Evolutionary conservation across 2,797 vertebrate species (phyloP).

Genomic region (Danionella dracula): DNA sequence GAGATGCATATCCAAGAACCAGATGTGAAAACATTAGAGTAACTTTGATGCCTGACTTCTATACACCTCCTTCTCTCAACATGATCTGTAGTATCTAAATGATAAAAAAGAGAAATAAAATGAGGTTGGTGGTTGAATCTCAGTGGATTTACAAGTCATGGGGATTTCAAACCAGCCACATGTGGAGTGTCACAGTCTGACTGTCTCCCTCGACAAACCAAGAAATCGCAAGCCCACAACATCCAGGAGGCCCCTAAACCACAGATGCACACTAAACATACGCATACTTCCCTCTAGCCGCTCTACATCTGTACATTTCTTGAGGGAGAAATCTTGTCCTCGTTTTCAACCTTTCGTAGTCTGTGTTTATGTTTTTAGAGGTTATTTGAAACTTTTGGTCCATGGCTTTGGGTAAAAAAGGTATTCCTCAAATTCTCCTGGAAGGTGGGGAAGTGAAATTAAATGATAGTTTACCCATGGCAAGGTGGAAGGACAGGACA

Average conservation of each 20-base stretch:
- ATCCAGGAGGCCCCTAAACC: constrained; percentile 25
- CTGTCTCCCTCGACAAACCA: constrained; percentile 44
- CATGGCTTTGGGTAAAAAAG: neutral
- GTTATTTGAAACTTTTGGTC: constrained; percentile 32
- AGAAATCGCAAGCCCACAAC: constrained; percentile 38
- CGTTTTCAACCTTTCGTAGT: constrained; percentile 22
- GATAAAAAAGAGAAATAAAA: neutral
- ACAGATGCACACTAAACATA: constrained; percentile 27
- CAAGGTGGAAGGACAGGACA: constrained; percentile 34
- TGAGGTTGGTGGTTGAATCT: neutral
- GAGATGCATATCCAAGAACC: neutral
- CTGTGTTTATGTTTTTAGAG: constrained; percentile 16
- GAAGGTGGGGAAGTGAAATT: constrained; percentile 30
- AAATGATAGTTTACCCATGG: constrained; percentile 32
- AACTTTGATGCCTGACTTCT: neutral
- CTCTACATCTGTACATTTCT: constrained; percentile 24
- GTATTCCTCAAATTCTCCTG: constrained; percentile 27
- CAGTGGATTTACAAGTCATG: constrained; percentile 24
- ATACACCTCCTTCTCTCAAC: neutral
- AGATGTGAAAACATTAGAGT: constrained; percentile 1
- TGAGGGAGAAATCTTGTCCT: constrained; percentile 19
- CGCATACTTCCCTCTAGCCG: neutral
- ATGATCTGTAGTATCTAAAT: neutral
- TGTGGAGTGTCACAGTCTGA: constrained; percentile 45
- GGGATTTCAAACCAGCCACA: constrained; percentile 39